phyloP scores from a whole-genome alignment of 23 tunicate genomes.

The Phallusia fumigata region DNA sequence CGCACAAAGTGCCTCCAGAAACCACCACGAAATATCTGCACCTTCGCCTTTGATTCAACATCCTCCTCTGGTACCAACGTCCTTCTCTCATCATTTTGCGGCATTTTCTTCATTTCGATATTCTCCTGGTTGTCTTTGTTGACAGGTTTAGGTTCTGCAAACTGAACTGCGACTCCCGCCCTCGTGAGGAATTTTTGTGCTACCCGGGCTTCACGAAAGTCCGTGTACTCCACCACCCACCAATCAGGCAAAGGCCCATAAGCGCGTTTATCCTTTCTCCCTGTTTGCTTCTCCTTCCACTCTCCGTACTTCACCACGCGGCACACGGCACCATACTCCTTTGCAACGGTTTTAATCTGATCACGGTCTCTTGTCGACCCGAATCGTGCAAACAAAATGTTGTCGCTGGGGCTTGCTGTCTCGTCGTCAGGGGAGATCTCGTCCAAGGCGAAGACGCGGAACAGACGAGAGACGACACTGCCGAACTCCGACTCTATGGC shows the following conservation, averaged over 20 bases:
- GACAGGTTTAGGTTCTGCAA: not conserved
- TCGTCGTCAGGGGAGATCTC: constrained; percentile 9
- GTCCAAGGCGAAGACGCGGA: constrained; percentile 42
- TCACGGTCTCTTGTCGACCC: not conserved
- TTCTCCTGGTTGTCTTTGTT: not conserved
- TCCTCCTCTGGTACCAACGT: not conserved
- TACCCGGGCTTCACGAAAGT: not conserved
- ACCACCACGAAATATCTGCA: not conserved
- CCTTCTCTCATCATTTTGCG: not conserved
- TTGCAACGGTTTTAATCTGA: not conserved
- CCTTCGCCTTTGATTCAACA: not conserved
- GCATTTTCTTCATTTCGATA: constrained; percentile 12
- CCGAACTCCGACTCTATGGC: constrained; percentile 60
- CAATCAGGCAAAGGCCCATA: not conserved
- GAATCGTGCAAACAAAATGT: not conserved
- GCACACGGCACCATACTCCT: not conserved
- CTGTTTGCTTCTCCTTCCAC: not conserved
- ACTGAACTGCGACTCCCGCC: not conserved
- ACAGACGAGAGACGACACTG: constrained; percentile 39
- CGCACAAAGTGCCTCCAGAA: constrained; percentile 45
- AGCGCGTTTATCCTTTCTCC: not conserved
- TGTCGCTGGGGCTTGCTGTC: not conserved
- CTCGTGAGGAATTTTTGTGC: constrained; percentile 10
- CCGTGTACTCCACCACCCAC: constrained; percentile 21
- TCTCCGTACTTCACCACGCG: not conserved